Evolutionary conservation across 1,140 invertebrate species (phyloP), one percentile per base, ranked within the genome.

Genomic region (Physella acuta): DNA sequence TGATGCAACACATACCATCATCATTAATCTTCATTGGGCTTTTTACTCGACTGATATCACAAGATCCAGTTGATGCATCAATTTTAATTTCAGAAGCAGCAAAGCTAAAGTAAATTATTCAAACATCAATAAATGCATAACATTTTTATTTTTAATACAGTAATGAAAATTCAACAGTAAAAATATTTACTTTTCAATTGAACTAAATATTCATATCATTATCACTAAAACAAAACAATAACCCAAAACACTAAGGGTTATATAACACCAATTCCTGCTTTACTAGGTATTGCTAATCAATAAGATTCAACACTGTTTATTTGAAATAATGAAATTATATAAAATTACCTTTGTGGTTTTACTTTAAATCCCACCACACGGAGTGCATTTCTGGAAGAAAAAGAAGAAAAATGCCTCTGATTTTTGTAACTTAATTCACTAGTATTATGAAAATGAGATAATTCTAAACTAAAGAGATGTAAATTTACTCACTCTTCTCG

Each of bases 401-500:
- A 0, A 99, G 92, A 31, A 99, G 95, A 34, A 98, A 92, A 63
- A 99, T 89, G 16, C 95, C 98, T 87, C 99, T 99, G 62, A 99
- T 91, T 79, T 99, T 99, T n/a, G 95, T 98, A 85, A 99, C 99
- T 97, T 96, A 99, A 88, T 99, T 97, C 81, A 99, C 95, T 95
- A 98, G 76, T 91, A 89, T 20, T 99, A 93, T 44, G 94, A 93
- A 84, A 99, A 99, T 17, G 94, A 93, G 77, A 98, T 98, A 71
- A 90, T 89, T 0, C 98, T 81, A 75, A 90, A 89, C 3, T 91
- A 94, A 39, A 89, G 89, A 4, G 90, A 86, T 83, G 71, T 17
- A 58, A 17, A 16, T 68, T 36, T 55, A 84, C 85, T 85, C 84
- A 88, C 87, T 84, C 78, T 74, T 89, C 86, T 68, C 82, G 92